phyloP scores from a whole-genome alignment of 1,140 invertebrate species.

The Drosophila nigromelanica region DNA sequence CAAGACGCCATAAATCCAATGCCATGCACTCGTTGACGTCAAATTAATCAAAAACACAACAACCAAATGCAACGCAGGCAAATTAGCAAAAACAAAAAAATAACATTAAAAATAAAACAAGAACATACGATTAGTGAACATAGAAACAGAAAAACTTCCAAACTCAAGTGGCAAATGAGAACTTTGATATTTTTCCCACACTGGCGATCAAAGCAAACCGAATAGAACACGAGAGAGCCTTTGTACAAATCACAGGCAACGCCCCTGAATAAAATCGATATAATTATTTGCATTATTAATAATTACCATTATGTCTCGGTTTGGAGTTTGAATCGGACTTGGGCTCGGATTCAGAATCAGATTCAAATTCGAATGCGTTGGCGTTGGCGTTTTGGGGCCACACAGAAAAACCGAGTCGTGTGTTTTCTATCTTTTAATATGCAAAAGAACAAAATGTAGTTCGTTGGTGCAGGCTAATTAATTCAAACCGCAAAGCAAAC shows the following conservation, averaged over 20 bases:
- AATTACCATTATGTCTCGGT: slow-evolving; percentile 76
- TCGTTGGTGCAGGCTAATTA: slow-evolving; percentile 64
- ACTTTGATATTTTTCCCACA: slow-evolving; percentile 64
- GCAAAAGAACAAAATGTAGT: slow-evolving; percentile 59
- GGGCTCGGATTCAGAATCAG: slow-evolving; percentile 25
- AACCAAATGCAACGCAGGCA: slow-evolving; percentile 72
- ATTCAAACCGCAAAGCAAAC: slow-evolving; percentile 72
- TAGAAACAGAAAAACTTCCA: slow-evolving; percentile 31
- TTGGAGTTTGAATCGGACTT: slow-evolving; percentile 41
- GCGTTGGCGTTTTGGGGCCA: slow-evolving; percentile 56
- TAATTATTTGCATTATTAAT: slow-evolving; percentile 83
- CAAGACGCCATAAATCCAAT: slow-evolving; percentile 62
- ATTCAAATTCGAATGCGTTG: slow-evolving; percentile 57
- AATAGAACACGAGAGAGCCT: slow-evolving; percentile 45
- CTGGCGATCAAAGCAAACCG: slow-evolving; percentile 65
- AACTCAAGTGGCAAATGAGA: slow-evolving; percentile 74
- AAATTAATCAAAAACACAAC: slow-evolving; percentile 71
- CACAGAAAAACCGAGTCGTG: slow-evolving; percentile 40
- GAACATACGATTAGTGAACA: slow-evolving; percentile 32
- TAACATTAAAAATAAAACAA: background rate
- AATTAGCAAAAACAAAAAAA: slow-evolving; percentile 53
- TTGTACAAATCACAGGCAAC: slow-evolving; percentile 70
- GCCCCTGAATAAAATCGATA: slow-evolving; percentile 79
- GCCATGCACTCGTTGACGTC: slow-evolving; percentile 76
- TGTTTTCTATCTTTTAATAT: slow-evolving; percentile 45